Evolutionary conservation across 2,888 invertebrate species (phyloP), one percentile per base, ranked within the genome.

Genomic region (Cataglyphis albicans): DNA sequence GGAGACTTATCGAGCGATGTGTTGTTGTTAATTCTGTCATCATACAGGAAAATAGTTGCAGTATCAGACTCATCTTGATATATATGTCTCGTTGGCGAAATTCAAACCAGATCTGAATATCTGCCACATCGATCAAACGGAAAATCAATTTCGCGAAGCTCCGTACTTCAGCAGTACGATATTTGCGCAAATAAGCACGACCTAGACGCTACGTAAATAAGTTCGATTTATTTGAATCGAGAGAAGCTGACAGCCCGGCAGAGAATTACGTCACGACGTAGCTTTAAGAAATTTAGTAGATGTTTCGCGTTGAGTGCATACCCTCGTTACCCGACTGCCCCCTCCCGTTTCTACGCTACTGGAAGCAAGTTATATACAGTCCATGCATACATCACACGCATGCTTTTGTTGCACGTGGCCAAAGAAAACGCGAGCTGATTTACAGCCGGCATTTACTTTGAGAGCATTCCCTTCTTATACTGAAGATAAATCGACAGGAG

Each of bases 391-490:
- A 84, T 87, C 84, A 87, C 81, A 75, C 72, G 73, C 81, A 83
- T 75, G 84, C 75, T 83, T 86, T 83, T 88, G 86, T 88, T 88
- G 82, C 81, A 80, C 76, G 80, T 83, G 86, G 82, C 68, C 81
- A 59, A 88, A 91, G 90, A 88, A 90, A 89, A 90, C 87, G 81
- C 78, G 29, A 73, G 84, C 84, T 91, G 92, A 91, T 92, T 92
- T 91, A 91, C 90, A 88, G 88, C 81, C 74, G 65, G 85, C 88
- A 87, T 90, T 91, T 88, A 90, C 88, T 89, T 83, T 82, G 82
- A 86, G 84, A 85, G 74, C 86, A 84, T 89, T 90, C 83, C 83
- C 89, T 84, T 83, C 88, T 85, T 84, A 84, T 25, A 25, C 84
- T 35, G 85, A 74, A 90, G 89, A 91, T 89, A 89, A 91, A 91